Conservation (phyloP, 2,797 vertebrate genomes). For the Coreius guichenoti region DNA sequence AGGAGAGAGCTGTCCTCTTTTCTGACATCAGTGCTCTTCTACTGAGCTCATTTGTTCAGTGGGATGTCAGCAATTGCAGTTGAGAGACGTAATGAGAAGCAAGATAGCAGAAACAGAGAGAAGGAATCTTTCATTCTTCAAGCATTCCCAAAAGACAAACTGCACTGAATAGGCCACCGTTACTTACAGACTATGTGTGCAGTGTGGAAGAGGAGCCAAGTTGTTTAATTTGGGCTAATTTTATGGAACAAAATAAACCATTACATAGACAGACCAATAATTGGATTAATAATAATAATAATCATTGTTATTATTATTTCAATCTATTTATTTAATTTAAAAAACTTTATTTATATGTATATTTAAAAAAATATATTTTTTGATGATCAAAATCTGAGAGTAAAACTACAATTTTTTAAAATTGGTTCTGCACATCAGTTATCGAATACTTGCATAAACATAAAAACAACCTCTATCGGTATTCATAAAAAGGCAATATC, state of each 20-base stretch:
- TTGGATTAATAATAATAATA: not conserved
- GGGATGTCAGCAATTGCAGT: conserved; percentile 38
- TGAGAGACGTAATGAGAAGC: conserved; percentile 48
- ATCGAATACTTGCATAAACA: not conserved
- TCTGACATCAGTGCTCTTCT: conserved; percentile 41
- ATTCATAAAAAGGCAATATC: not conserved
- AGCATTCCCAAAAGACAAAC: conserved; percentile 12
- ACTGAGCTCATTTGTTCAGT: conserved; percentile 50
- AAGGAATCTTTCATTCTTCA: not conserved
- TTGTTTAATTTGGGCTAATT: not conserved
- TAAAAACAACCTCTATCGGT: not conserved
- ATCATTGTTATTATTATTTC: not conserved
- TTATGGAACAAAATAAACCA: not conserved
- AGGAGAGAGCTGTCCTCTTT: conserved; percentile 19
- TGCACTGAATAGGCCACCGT: not conserved
- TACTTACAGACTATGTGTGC: not conserved
- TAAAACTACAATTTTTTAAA: not conserved
- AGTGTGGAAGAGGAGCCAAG: not conserved
- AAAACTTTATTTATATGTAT: not conserved
- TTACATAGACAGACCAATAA: not conserved
- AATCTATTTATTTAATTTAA: not conserved
- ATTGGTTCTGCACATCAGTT: not conserved
- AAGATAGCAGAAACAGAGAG: not conserved
- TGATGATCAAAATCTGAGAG: not conserved
- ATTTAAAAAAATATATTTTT: too few species aligned